Evolutionary conservation across 2,888 invertebrate genomes (phyloP), one percentile per base, ranked within the genome.

Genomic region (Drosophila mayaguana): DNA sequence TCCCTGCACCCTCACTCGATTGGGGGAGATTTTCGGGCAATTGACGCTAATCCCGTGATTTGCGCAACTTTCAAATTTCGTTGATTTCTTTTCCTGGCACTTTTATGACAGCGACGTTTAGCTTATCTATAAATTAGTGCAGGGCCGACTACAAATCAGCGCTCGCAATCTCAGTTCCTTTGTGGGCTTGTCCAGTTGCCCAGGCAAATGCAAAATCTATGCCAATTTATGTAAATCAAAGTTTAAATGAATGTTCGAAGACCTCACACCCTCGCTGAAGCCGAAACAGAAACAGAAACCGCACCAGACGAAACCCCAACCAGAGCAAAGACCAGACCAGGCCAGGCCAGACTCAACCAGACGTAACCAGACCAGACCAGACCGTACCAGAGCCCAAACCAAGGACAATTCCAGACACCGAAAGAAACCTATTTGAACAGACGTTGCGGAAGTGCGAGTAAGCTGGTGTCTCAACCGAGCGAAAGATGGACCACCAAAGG

Each of bases 141-240:
- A 78, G 54, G 46, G 57, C 51, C 51, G 54, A 54, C 79, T 67
- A 77, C 80, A 83, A 80, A 74, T 80, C 77, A 82, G 67, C 66
- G 60, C 43, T 32, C 40, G 1, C 38, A 16, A 22, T n/a, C 54
- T 40, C 38, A 22, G 54, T 25, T 22, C 61, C 14, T 1, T n/a
- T n/a, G 9, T 0, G 22, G 3, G 3, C 22, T 25, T 18, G 36
- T 18, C 18, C 25, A 28, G 25, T 16, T 28, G 1, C 28, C 8
- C 36, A 1, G 54, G 25, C 42, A 63, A 69, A 77, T 80, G 72
- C 51, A 60, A 75, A 80, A 83, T 83, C 81, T 66, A 74, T 87
- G 72, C 70, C 76, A 79, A 78, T 84, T 84, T 77, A 83, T 77
- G 88, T 82, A 72, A 88, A 82, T 79, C 80, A 73, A 77, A 80